Conservation (phyloP, 2,113 vertebrate species). For the Myotis davidii region DNA sequence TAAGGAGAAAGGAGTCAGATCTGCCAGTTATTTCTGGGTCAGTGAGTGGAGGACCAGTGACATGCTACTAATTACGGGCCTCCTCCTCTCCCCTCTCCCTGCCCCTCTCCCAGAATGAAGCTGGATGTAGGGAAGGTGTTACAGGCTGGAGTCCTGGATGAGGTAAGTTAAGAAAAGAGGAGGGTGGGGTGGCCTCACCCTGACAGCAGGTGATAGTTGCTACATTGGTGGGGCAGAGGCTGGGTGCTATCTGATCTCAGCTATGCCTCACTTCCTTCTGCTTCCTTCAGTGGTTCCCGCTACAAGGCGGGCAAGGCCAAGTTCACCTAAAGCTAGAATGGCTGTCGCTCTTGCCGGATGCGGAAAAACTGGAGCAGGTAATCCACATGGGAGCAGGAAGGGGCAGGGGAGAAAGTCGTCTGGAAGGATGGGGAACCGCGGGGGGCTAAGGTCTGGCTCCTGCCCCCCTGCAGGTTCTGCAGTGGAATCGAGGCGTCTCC, state of each 20-base stretch:
- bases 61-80: background rate
- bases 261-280: background rate
- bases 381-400: background rate
- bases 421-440: rapidly evolving
- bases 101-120: slow-evolving; percentile 87
- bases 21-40: background rate
- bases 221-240: background rate
- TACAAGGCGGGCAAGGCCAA: slow-evolving; percentile 88
- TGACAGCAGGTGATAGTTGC: background rate
- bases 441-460: background rate
- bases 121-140: slow-evolving; percentile 93
- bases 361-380: slow-evolving; percentile 92
- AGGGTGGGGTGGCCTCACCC: background rate
- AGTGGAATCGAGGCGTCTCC: slow-evolving; percentile 87
- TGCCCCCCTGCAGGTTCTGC: slow-evolving; percentile 85
- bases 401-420: background rate
- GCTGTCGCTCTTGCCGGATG: slow-evolving; percentile 90
- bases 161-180: slow-evolving; percentile 85
- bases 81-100: background rate
- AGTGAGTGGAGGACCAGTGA: background rate
- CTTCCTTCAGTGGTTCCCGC: slow-evolving; percentile 90
- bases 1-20: background rate
- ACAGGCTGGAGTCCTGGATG: slow-evolving; percentile 89
- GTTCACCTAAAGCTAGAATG: slow-evolving; percentile 93
- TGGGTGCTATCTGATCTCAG: background rate